A percentile compares a stretch with the other conserved stretches of the same genome.
phyloP scores from a whole-genome alignment of 1,140 invertebrate species.

The Archegozetes longisetosus region DNA sequence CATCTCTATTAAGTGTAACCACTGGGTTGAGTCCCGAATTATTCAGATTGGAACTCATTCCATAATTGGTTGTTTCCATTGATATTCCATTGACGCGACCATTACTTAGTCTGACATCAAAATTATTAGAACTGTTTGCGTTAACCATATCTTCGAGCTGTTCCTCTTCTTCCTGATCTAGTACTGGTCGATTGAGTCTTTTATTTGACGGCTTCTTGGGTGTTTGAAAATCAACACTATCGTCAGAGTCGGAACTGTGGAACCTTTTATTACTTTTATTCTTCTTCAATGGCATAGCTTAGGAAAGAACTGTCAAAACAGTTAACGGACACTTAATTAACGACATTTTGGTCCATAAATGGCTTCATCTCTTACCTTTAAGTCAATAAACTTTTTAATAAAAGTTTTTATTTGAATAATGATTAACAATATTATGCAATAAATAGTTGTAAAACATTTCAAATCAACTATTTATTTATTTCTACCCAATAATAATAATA shows the following conservation, averaged over 20 bases:
- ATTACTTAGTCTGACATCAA: background rate
- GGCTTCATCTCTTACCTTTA: background rate
- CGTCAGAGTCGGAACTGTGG: background rate
- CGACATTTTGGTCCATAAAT: background rate
- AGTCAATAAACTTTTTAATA: too few relatives aligned
- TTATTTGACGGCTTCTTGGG: background rate
- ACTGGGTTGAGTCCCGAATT: background rate
- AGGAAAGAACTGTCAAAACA: conserved; percentile 4
- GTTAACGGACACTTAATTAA: background rate
- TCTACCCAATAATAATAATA: too few relatives aligned
- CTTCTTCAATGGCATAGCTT: conserved; percentile 3
- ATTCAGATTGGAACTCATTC: background rate
- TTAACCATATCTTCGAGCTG: background rate
- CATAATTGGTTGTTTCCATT: background rate
- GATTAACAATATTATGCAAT: too few relatives aligned
- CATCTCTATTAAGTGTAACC: background rate
- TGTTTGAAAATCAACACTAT: background rate
- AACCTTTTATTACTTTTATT: background rate
- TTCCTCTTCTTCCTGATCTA: background rate
- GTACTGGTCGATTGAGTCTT: background rate
- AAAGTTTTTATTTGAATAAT: too few relatives aligned
- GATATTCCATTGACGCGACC: background rate
- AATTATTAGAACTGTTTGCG: too few relatives aligned
- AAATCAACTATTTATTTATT: too few relatives aligned
- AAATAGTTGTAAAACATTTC: too few relatives aligned